Conservation (phyloP, 2,797 vertebrate species). For the Microctenopoma stevenorrisi region DNA sequence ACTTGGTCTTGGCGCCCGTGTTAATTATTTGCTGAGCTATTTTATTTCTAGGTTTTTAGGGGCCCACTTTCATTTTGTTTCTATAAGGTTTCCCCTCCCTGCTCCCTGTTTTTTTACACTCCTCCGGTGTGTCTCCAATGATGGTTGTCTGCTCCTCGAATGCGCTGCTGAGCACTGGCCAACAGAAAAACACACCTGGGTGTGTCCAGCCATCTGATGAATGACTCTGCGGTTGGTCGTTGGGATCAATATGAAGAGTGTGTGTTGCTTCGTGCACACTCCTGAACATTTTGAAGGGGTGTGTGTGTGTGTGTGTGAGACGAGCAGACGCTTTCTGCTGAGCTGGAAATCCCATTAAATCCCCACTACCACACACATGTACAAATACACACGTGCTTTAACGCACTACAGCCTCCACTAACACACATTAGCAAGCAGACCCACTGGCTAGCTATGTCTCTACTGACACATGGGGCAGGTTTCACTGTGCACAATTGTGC, state of each 20-base stretch:
- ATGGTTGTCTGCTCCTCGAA: conserved; percentile 74
- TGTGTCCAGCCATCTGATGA: conserved; percentile 83
- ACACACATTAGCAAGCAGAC: conserved; percentile 65
- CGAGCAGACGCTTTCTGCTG: conserved; percentile 78
- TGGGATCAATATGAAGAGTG: conserved; percentile 71
- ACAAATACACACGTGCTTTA: conserved; percentile 26
- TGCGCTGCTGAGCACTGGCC: conserved; percentile 78
- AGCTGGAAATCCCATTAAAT: conserved; percentile 87
- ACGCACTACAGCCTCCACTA: conserved; percentile 53
- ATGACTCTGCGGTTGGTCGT: conserved; percentile 76
- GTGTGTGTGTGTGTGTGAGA: conserved; percentile 27
- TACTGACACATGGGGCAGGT: conserved; percentile 60
- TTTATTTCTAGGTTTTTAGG: neutral
- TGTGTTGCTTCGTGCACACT: conserved; percentile 50
- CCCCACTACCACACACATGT: conserved; percentile 52
- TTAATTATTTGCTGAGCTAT: neutral
- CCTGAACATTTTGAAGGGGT: conserved; percentile 36
- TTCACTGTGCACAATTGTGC: conserved; percentile 35
- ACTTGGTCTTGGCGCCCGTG: neutral
- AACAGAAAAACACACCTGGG: conserved; percentile 84
- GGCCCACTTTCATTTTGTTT: conserved; percentile 8
- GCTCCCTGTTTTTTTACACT: conserved; percentile 21
- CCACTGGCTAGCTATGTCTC: conserved; percentile 66
- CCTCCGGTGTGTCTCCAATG: conserved; percentile 43
- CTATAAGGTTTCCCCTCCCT: conserved; percentile 21